phyloP scores from a whole-genome alignment of 2,113 vertebrate species.

The Condylura cristata region DNA sequence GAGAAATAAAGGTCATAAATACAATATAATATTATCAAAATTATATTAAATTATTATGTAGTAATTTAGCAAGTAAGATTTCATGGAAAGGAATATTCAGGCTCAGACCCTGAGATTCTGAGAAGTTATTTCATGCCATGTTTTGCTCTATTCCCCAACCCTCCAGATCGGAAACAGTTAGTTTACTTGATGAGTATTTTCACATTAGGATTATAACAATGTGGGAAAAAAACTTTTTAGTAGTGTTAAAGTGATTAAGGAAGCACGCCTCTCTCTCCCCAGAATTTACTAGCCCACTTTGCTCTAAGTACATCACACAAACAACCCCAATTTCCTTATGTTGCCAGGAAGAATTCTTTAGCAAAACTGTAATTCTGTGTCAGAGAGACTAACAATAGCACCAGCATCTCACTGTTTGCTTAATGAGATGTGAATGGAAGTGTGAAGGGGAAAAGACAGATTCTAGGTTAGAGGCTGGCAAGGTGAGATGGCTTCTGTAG shows the following conservation, averaged over 20 bases:
- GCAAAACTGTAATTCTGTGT: slow-evolving; percentile 68
- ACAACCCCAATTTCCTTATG: slow-evolving; percentile 58
- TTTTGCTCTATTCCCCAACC: slow-evolving; percentile 26
- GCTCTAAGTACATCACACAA: slow-evolving; percentile 72
- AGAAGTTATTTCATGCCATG: slow-evolving; percentile 72
- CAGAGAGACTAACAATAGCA: slow-evolving; percentile 71
- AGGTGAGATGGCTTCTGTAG: slow-evolving; percentile 80
- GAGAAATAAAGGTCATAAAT: slow-evolving; percentile 63
- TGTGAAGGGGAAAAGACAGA: slow-evolving; percentile 84
- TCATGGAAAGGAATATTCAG: slow-evolving; percentile 39
- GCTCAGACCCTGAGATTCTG: slow-evolving; percentile 59
- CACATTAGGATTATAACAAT: slow-evolving; percentile 48
- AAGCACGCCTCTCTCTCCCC: neutral
- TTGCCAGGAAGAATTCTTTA: slow-evolving; percentile 57
- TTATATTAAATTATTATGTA: too few species aligned
- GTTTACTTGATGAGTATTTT: slow-evolving; percentile 79
- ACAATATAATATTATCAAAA: slow-evolving; percentile 67
- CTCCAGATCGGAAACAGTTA: slow-evolving; percentile 68
- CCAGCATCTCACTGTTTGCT: slow-evolving; percentile 81
- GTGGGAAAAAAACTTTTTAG: slow-evolving; percentile 47
- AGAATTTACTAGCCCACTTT: slow-evolving; percentile 42
- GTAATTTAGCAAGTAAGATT: slow-evolving; percentile 67
- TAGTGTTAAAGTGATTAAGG: slow-evolving; percentile 54
- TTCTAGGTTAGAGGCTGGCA: slow-evolving; percentile 77
- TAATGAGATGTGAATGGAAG: slow-evolving; percentile 82